Base-by-base conservation (phyloP, 2,888 invertebrate species). In the Orchesella flavescens region DNA sequence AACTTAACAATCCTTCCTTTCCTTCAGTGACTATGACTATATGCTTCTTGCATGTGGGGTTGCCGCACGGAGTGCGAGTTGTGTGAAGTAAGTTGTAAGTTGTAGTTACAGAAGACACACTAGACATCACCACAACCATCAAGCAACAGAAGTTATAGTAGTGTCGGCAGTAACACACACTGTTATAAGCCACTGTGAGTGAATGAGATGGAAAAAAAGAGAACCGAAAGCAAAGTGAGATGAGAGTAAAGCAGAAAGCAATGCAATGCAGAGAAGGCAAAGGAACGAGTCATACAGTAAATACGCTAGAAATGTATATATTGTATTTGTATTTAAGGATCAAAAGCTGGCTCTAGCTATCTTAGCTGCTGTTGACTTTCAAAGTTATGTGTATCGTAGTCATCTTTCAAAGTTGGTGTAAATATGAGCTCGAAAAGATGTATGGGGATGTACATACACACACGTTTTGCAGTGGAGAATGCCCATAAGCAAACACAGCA, bases 381-480 rank as follows among this genome's bases (percentile, higher is more conserved):
- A 63, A 65, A 53, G 71, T 71, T 43, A 65, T 24, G 65, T 75
- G 43, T 53, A n/a, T n/a, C n/a, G n/a, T n/a, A n/a, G n/a, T 19
- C 65, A 76, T 76, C 59, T 76, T 68, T 68, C 66, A 68, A 76
- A 76, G 44, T 68, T 57, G 23, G 57, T 57, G 43, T 63, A 65
- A 65, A 65, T 65, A 65, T 44, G 65, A n/a, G 43, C 44, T 44
- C 49, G 49, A 43, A 65, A 43, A 65, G 43, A 65, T 17, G 43
- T 65, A 65, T 53, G 53, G 2, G 53, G 53, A 53, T 53, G 34
- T 4, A 49, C 49, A 49, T 44, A 44, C 49, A 10, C n/a, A 49
- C 5, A 49, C 34, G 7, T 34, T 34, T 34, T 7, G 34, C 34
- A 34, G 34, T 34, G 34, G 34, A 34, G 34, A 34, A 34, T 2